Evolutionary conservation across 2,113 vertebrate species (phyloP).

Genomic region (Plotosus lineatus): DNA sequence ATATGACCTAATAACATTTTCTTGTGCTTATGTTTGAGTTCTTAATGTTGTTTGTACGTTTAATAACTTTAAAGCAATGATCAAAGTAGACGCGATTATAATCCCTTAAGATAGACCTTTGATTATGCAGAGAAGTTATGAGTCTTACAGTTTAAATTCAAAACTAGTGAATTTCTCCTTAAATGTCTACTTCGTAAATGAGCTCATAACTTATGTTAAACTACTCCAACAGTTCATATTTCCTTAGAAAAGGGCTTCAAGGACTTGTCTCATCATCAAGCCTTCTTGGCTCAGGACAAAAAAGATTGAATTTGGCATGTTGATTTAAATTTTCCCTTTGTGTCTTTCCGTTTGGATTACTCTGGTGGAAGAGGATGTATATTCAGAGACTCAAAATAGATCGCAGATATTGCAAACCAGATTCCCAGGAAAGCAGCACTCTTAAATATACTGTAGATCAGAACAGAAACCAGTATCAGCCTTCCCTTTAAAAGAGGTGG

Average conservation of each 20-base stretch:
- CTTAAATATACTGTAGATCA: conserved; percentile 25
- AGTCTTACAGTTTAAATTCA: neutral
- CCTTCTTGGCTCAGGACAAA: conserved; percentile 20
- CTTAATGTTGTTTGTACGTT: neutral
- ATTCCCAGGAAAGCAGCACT: conserved; percentile 41
- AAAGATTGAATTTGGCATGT: conserved; percentile 42
- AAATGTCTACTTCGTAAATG: neutral
- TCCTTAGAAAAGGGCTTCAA: conserved; percentile 28
- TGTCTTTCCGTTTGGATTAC: conserved; percentile 33
- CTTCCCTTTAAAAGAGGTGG: too few relatives aligned
- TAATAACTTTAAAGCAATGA: neutral
- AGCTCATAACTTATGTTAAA: conserved; percentile 26
- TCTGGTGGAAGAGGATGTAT: conserved; percentile 28
- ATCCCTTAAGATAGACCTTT: neutral
- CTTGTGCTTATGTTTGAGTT: neutral
- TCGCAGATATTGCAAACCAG: conserved; percentile 42
- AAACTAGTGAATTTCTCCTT: neutral
- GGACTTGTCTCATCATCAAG: conserved; percentile 17
- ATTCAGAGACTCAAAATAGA: conserved; percentile 37
- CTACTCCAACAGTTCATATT: neutral
- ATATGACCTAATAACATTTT: neutral
- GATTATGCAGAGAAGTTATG: too few relatives aligned
- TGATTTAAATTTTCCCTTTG: conserved; percentile 31
- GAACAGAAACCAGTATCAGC: conserved; percentile 18
- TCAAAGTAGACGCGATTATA: neutral